These are phyloP conservation scores for Pemphigus obesinymphae DNA, from an alignment of 1,140 invertebrate genomes.

Conservation along the genomic window DNA sequence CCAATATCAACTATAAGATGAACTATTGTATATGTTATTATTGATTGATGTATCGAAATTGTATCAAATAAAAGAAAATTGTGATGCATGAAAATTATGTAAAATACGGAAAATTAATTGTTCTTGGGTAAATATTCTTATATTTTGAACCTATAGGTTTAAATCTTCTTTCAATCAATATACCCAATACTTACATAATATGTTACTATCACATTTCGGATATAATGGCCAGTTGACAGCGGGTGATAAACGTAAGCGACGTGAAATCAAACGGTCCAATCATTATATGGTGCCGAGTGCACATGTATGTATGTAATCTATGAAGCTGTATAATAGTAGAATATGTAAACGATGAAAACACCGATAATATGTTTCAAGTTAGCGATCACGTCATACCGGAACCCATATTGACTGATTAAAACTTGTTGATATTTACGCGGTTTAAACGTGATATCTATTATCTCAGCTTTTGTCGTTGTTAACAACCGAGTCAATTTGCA, in stretches of 20 bases:
- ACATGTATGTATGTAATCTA: conserved; percentile 55
- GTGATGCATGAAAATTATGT: conserved; percentile 60
- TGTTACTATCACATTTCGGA: conserved; percentile 55
- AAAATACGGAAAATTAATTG: conserved; percentile 89
- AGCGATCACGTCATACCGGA: too few relatives aligned
- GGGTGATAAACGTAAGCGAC: conserved; percentile 77
- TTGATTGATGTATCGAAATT: too few relatives aligned
- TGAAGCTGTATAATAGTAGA: conserved; percentile 96
- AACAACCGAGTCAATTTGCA: too few relatives aligned
- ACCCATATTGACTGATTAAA: too few relatives aligned
- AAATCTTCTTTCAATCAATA: background rate
- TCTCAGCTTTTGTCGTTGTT: too few relatives aligned
- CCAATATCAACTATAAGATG: too few relatives aligned
- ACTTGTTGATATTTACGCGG: too few relatives aligned
- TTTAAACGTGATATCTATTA: too few relatives aligned
- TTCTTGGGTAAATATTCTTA: conserved; percentile 71
- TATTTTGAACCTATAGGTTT: too few relatives aligned
- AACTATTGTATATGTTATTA: too few relatives aligned
- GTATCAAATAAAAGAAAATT: background rate
- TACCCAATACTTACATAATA: background rate
- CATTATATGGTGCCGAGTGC: conserved; percentile 93
- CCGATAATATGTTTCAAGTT: conserved; percentile 99
- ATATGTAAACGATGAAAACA: conserved; percentile 88
- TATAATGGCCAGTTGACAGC: conserved; percentile 92
- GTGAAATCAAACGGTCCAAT: conserved; percentile 88